Evolutionary conservation across 2,888 invertebrate genomes (phyloP).

Genomic region (Mythimna lalbum): DNA sequence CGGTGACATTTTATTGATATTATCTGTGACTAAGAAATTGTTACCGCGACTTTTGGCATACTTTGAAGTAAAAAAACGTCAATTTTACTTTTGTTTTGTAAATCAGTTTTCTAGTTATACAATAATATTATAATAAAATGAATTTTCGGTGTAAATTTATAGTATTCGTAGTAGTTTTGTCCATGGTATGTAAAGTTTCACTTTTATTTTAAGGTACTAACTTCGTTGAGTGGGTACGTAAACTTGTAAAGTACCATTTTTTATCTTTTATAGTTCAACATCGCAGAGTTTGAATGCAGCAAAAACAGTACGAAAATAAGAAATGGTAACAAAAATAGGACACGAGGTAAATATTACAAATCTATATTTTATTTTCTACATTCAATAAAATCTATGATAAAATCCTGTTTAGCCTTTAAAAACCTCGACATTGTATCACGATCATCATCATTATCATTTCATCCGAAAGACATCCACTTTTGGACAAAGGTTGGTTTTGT

Average conservation of each 20-base stretch:
- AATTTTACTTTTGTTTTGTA: constrained; percentile 24
- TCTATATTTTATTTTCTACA: background rate
- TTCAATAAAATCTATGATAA: background rate
- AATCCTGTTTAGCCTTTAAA: background rate
- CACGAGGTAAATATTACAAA: constrained; percentile 22
- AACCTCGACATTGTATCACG: background rate
- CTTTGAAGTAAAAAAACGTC: constrained; percentile 18
- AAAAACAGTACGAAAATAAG: constrained; percentile 33
- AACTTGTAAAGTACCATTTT: background rate
- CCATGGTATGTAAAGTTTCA: constrained; percentile 36
- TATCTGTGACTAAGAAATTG: constrained; percentile 1
- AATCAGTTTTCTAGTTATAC: background rate
- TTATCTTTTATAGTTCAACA: constrained; percentile 45
- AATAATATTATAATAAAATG: constrained; percentile 37
- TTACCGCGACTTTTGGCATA: constrained; percentile 38
- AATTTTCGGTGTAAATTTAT: constrained; percentile 30
- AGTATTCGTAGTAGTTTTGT: constrained; percentile 36
- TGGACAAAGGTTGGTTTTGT: too few species aligned
- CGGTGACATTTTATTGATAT: background rate
- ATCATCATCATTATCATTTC: too few species aligned
- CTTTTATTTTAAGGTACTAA: background rate
- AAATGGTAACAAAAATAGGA: constrained; percentile 3
- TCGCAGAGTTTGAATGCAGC: constrained; percentile 55
- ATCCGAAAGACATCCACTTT: too few species aligned
- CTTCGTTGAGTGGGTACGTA: background rate